phyloP scores from a whole-genome alignment of 2,797 vertebrate species.

The Rhinichthys osculus region DNA sequence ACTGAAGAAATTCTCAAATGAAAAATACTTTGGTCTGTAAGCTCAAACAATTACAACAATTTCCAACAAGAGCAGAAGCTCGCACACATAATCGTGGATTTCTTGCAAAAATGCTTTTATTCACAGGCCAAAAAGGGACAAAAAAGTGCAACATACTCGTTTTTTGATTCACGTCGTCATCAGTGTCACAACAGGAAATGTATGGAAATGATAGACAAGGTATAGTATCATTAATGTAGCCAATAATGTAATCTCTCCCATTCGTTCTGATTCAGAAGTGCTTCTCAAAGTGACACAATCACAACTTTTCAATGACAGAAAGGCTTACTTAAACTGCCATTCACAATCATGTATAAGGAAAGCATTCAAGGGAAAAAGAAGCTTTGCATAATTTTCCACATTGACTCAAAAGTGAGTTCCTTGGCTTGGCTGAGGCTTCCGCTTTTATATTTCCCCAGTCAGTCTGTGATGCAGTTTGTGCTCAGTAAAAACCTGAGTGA shows the following conservation, averaged over 20 bases:
- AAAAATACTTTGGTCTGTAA: neutral
- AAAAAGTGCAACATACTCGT: neutral
- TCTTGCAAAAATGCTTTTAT: neutral
- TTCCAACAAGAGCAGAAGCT: neutral
- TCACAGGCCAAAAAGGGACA: neutral
- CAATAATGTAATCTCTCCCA: neutral
- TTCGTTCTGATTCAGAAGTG: conserved; percentile 1
- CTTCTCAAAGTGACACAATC: conserved; percentile 17
- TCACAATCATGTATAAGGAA: conserved; percentile 38
- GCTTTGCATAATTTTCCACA: conserved; percentile 53
- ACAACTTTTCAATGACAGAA: conserved; percentile 23
- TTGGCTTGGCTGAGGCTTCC: conserved; percentile 34
- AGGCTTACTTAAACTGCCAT: conserved; percentile 25
- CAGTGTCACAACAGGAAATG: neutral
- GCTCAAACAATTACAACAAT: neutral
- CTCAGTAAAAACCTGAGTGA: conserved; percentile 34
- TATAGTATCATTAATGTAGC: neutral
- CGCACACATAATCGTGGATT: neutral
- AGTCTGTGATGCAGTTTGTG: conserved; percentile 33
- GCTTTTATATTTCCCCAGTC: conserved; percentile 43
- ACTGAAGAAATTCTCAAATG: neutral
- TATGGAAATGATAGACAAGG: neutral
- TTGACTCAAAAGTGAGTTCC: conserved; percentile 44
- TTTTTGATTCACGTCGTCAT: neutral
- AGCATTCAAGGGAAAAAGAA: neutral